These are phyloP conservation scores for Malurus cyaneus DNA, from an alignment of 2,113 vertebrate species.

Conservation along the genomic window DNA sequence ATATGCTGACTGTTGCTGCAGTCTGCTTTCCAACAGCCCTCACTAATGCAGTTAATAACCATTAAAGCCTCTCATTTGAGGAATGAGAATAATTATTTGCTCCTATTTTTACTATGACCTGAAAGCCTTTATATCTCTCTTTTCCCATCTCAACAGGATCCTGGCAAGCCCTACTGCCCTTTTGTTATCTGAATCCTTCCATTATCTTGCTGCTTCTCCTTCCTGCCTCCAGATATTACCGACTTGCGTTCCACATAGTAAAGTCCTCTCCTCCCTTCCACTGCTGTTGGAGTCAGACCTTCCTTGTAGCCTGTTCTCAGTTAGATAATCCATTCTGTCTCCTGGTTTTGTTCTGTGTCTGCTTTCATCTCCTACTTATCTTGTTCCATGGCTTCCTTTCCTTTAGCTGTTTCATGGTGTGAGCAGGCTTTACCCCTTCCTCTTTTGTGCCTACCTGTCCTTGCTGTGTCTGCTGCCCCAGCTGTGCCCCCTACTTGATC, in stretches of 20 bases:
- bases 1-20: not conserved
- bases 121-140: not conserved
- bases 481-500: fast-evolving
- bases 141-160: not conserved
- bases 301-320: not conserved
- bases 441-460: not conserved
- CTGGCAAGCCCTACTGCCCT: not conserved
- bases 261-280: not conserved
- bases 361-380: not conserved
- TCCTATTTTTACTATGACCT: not conserved
- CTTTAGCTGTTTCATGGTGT: not conserved
- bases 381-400: not conserved
- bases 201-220: not conserved
- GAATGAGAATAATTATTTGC: not conserved
- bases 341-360: not conserved
- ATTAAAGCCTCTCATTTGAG: not conserved
- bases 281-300: not conserved
- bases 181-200: not conserved
- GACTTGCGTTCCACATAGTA: not conserved
- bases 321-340: not conserved
- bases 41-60: not conserved
- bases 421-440: not conserved
- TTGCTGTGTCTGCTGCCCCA: not conserved
- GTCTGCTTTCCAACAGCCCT: not conserved
- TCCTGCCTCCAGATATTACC: not conserved